phyloP scores from a whole-genome alignment of 2,113 vertebrate species.

The Callithrix jacchus region DNA sequence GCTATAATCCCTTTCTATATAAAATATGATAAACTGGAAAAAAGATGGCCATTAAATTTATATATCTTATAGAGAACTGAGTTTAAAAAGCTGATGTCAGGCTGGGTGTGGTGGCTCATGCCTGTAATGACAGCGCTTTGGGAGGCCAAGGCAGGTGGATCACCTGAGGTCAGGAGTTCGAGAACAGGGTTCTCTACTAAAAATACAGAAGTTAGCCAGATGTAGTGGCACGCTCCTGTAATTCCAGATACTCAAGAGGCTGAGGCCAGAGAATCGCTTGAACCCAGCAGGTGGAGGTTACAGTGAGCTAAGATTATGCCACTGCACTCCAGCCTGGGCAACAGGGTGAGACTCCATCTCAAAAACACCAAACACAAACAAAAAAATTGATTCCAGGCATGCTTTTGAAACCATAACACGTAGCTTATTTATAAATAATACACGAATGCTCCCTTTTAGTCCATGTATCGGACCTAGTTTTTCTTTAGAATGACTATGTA shows the following conservation, averaged over 20 bases:
- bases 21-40: background rate
- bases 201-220: background rate
- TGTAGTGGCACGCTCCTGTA: background rate
- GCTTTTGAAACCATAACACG: background rate
- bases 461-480: background rate
- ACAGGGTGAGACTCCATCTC: background rate
- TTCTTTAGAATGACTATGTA: background rate
- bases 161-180: background rate
- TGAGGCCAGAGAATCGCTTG: background rate
- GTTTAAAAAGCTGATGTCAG: background rate
- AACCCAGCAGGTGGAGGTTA: background rate
- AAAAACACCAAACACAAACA: background rate
- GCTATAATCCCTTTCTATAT: background rate
- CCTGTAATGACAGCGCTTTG: background rate
- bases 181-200: background rate
- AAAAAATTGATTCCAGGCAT: background rate
- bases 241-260: background rate
- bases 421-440: background rate
- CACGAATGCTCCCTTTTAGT: background rate
- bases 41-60: background rate
- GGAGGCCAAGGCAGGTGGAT: background rate
- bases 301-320: background rate
- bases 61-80: background rate
- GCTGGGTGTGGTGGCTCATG: background rate
- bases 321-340: background rate